These are phyloP conservation scores for Balanococcus diminutus DNA, from an alignment of 2,888 invertebrate species.

Conservation along the genomic window DNA sequence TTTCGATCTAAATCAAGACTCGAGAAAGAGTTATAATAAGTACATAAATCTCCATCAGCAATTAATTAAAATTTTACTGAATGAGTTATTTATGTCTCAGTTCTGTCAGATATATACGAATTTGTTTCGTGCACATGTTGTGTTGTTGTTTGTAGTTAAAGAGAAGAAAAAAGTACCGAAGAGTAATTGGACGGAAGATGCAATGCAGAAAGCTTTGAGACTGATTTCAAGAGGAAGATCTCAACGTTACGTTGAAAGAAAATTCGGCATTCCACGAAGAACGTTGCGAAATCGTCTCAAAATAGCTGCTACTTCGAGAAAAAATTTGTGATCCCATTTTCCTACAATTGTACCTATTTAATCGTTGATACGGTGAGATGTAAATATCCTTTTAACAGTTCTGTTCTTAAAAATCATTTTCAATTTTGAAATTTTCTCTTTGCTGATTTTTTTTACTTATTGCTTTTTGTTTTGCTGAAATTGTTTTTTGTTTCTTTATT, in stretches of 20 bases:
- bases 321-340: slow-evolving; percentile 29
- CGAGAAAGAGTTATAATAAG: background rate
- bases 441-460: slow-evolving; percentile 2
- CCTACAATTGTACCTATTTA: background rate
- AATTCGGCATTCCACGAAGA: slow-evolving; percentile 51
- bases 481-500: background rate
- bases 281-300: slow-evolving; percentile 51
- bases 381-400: slow-evolving; percentile 28
- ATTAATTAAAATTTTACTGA: background rate
- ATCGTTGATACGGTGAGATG: slow-evolving; percentile 40
- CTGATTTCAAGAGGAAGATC: slow-evolving; percentile 53
- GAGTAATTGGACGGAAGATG: slow-evolving; percentile 53
- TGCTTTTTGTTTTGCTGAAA: background rate
- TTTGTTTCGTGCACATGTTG: slow-evolving; percentile 41
- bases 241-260: slow-evolving; percentile 50
- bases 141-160: slow-evolving; percentile 47
- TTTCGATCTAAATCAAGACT: background rate
- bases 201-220: slow-evolving; percentile 51
- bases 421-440: slow-evolving; percentile 3
- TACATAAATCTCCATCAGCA: background rate
- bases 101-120: slow-evolving; percentile 24
- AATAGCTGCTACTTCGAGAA: slow-evolving; percentile 45
- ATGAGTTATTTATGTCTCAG: slow-evolving; percentile 1
- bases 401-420: slow-evolving; percentile 13
- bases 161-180: slow-evolving; percentile 53